A percentile compares a stretch with the other conserved stretches of the same genome.
Conservation (phyloP, 2,113 vertebrate genomes). For the Pitta sordida region DNA sequence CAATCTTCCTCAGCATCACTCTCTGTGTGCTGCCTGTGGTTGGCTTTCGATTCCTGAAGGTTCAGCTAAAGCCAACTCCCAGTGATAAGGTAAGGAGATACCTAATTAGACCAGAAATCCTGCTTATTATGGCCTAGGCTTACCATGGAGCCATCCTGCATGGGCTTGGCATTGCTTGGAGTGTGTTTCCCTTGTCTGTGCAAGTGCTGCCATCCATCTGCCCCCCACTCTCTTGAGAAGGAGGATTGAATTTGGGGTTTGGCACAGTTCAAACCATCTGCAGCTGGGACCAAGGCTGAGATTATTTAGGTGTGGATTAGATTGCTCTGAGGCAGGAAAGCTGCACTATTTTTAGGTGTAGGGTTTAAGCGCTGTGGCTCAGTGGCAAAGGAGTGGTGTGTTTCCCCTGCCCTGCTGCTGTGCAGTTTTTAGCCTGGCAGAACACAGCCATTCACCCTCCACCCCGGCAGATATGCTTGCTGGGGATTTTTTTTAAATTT, state of each 20-base stretch:
- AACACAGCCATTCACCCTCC: not conserved
- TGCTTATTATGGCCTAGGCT: not conserved
- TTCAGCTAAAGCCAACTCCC: slow-evolving; percentile 77
- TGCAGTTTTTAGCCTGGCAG: not conserved
- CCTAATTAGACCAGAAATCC: not conserved
- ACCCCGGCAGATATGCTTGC: fast-evolving
- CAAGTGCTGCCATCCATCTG: not conserved
- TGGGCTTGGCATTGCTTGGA: not conserved
- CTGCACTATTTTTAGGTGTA: not conserved
- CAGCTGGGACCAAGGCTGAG: not conserved
- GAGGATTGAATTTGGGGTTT: not conserved
- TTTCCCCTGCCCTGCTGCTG: not conserved
- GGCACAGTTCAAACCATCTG: not conserved
- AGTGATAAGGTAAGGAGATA: slow-evolving; percentile 81
- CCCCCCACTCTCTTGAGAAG: not conserved
- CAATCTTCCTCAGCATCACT: slow-evolving; percentile 79
- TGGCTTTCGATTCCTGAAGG: slow-evolving; percentile 79
- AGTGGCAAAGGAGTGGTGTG: not conserved
- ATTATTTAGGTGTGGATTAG: not conserved
- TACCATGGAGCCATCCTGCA: fast-evolving
- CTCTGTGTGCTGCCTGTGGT: slow-evolving; percentile 85
- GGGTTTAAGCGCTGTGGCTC: not conserved
- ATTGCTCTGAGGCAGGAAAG: not conserved
- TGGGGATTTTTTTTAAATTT: not conserved
- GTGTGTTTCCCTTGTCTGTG: not conserved